Evolutionary conservation across 2,888 invertebrate genomes (phyloP), one percentile per base, ranked within the genome.

Genomic region (Drosophila maculinotata): DNA sequence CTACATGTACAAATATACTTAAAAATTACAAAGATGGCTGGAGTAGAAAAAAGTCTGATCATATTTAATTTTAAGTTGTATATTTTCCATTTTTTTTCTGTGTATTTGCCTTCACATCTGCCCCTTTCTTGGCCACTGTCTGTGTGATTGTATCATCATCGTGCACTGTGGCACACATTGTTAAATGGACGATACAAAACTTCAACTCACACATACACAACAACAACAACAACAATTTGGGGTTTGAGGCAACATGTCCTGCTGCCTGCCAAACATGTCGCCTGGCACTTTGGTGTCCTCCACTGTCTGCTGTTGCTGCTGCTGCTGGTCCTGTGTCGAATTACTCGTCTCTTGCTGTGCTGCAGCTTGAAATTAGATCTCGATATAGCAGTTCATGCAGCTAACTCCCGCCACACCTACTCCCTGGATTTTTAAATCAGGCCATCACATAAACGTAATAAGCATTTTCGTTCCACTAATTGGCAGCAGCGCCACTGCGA

Each of bases 161-260:
- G 69, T 84, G 69, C 73, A 71, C 69, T 75, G 85, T 79, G 85
- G 82, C 85, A 83, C 82, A 86, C 84, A 83, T 81, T 83, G 83
- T 86, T 83, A 83, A 83, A 83, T 83, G 86, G 86, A 79, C 87
- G 83, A 86, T 84, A 86, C 83, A 83, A 83, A 83, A 84, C 81
- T 86, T 82, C 66, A 78, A 59, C 70, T 60, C 41, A 36, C 52
- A 44, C 25, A n/a, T n/a, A 48, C 54, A 54, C 17, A 38, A 30
- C 15, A n/a, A 48, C 33, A 62, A 23, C n/a, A 6, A 33, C 30
- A 45, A 10, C 20, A 39, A n/a, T 36, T 15, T 30, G 28, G n/a
- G 15, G 39, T n/a, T 36, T 45, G 45, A 15, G 30, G 47, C 52
- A 38, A 48, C 58, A 65, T 74, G 70, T 72, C 72, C 81, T 63